Conservation (phyloP, 1,140 invertebrate genomes). For the Drosophila paulistorum region DNA sequence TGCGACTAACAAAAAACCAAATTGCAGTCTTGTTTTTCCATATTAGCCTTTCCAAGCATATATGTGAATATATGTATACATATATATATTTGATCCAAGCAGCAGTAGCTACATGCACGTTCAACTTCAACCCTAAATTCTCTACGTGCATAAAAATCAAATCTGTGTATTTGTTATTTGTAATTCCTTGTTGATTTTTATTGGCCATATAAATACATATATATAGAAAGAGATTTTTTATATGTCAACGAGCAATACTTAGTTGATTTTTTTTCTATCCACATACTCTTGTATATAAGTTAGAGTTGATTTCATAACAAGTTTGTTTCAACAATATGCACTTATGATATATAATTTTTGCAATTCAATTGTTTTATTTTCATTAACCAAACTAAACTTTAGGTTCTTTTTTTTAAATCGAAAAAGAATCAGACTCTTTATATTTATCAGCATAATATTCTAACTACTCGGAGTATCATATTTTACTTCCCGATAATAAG, state of each 20-base stretch:
- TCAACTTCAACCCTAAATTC: neutral
- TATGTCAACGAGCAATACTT: slow-evolving; percentile 61
- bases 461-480: no score
- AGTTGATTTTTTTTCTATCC: neutral
- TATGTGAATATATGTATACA: slow-evolving; percentile 5
- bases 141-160: slow-evolving; percentile 77
- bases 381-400: no score
- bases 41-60: slow-evolving; percentile 43
- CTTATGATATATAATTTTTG: no score
- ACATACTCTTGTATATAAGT: neutral
- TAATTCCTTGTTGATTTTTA: slow-evolving; percentile 60
- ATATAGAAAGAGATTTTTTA: slow-evolving; percentile 43
- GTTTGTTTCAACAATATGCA: no score
- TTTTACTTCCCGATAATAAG: no score
- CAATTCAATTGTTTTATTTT: no score
- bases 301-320: no score
- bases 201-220: slow-evolving; percentile 3
- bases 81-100: slow-evolving; percentile 30
- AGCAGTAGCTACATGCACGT: slow-evolving; percentile 44
- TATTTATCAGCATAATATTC: no score
- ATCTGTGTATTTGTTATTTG: slow-evolving; percentile 71
- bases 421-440: no score
- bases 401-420: no score
- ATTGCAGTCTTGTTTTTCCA: slow-evolving; percentile 33
- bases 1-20: neutral